Base-by-base conservation (phyloP, 2,113 vertebrate species). In the Columba livia region DNA sequence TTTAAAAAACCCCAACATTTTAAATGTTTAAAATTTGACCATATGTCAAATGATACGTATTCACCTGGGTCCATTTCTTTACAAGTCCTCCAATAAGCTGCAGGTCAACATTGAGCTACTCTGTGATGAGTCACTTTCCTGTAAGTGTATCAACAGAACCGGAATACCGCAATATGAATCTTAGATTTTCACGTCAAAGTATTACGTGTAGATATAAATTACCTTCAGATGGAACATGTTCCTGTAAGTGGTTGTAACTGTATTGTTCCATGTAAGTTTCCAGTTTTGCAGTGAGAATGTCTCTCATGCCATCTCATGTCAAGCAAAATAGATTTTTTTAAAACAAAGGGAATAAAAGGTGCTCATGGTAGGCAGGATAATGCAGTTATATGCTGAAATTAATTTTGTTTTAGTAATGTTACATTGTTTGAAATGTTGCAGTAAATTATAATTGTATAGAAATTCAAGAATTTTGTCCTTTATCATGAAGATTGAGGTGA, bases 361-460 rank as follows among this genome's bases (percentile, higher is more conserved):
- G 88, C 89, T 95, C 32, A 58, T 94, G 44, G 71, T 87, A 96
- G 69, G 60, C 65, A 93, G 50, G 92, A 90, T 94, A 94, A 32
- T 91, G 80, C 77, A 94, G 81, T 95, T 90, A 87, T 81, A 81
- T 85, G 92, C 93, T 92, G 66, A 79, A 91, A 85, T 89, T 74
- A 85, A 82, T 93, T 94, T 95, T 95, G 86, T 72, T 95, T 95
- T 72, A 75, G 57, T 94, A 96, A 85, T 80, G 53, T 96, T 75
- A 86, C 2, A 4, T 96, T 97, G 67, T 83, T 96, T 90, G 70
- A 96, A 96, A 79, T 90, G 65, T 60, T 97, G 74, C 78, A 90
- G 79, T 96, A 94, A 91, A 65, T 92, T 94, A 88, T 84, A 79
- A 83, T 95, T 85, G 93, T 95, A 78, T 94, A 62, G 90, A 77